phyloP scores from a whole-genome alignment of 2,888 invertebrate genomes.

The Pediacus dermestoides region DNA sequence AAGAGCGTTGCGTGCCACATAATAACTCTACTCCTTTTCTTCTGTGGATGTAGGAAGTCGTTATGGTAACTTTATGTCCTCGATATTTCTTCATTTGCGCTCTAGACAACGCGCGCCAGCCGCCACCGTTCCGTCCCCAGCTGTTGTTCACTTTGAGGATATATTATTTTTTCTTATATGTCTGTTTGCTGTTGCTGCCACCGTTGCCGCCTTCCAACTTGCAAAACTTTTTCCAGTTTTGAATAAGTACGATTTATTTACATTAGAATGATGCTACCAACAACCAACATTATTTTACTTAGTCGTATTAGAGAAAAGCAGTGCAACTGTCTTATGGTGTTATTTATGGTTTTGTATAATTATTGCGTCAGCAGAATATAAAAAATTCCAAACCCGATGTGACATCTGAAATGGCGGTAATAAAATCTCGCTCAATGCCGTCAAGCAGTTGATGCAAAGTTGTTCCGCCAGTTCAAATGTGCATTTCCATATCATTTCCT shows the following conservation, averaged over 20 bases:
- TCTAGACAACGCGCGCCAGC: conserved; percentile 24
- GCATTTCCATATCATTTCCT: conserved; percentile 45
- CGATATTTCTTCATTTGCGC: conserved; percentile 50
- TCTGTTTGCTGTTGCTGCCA: conserved; percentile 6
- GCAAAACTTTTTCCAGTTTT: conserved; percentile 1
- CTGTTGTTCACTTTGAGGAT: conserved; percentile 32
- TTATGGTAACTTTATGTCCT: conserved; percentile 48
- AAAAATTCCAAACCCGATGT: no score
- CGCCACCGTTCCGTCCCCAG: conserved; percentile 18
- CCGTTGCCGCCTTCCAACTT: not conserved
- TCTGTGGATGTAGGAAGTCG: conserved; percentile 41
- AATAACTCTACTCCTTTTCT: conserved; percentile 44
- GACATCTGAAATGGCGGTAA: conserved; percentile 35
- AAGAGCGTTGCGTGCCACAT: conserved; percentile 42
- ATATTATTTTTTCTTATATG: conserved; percentile 31
- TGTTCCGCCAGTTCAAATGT: conserved; percentile 38
- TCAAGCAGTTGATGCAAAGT: conserved; percentile 17
- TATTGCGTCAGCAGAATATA: conserved; percentile 23
- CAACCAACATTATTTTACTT: not conserved
- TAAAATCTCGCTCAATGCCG: conserved; percentile 37
- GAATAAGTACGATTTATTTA: conserved; percentile 7
- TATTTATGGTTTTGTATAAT: no score
- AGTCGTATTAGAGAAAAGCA: conserved; percentile 5
- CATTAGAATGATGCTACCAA: no score
- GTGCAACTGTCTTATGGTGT: conserved; percentile 18